Conservation (phyloP, 2,888 invertebrate species). For the Thumatha senex region DNA sequence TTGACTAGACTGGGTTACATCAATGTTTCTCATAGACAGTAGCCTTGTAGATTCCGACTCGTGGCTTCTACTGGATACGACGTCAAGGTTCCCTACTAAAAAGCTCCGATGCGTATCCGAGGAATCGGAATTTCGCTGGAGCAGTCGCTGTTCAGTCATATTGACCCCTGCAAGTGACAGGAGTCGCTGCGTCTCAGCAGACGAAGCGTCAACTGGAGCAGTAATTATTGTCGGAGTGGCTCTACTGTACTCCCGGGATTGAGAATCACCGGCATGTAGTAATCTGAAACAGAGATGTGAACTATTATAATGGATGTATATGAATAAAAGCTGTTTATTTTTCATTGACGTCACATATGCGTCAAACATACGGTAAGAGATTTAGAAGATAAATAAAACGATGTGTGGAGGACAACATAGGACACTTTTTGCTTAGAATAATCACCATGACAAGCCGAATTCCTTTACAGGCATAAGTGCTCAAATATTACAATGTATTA, state of each 20-base stretch:
- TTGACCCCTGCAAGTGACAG: conserved; percentile 79
- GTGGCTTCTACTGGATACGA: conserved; percentile 55
- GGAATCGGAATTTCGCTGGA: conserved; percentile 79
- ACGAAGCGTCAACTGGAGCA: conserved; percentile 64
- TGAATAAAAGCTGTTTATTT: conserved; percentile 10
- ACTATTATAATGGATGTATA: conserved; percentile 4
- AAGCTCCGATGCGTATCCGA: conserved; percentile 79
- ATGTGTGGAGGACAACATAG: not conserved
- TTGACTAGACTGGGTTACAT: conserved; percentile 74
- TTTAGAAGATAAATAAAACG: conserved; percentile 9
- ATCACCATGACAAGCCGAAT: not conserved
- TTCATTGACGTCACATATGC: conserved; percentile 12
- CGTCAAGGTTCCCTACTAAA: conserved; percentile 72
- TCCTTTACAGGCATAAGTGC: not conserved
- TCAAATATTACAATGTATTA: not conserved
- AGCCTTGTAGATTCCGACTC: conserved; percentile 73
- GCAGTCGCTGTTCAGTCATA: conserved; percentile 81
- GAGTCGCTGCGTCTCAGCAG: conserved; percentile 76
- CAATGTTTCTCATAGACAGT: conserved; percentile 76
- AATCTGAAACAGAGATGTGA: conserved; percentile 60
- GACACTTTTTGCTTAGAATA: conserved; percentile 2
- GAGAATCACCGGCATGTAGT: conserved; percentile 69
- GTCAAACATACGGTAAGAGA: conserved; percentile 8
- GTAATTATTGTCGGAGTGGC: conserved; percentile 61
- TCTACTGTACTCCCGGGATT: conserved; percentile 67